These are phyloP conservation scores for Caloenas nicobarica DNA, from an alignment of 2,113 vertebrate species.

Conservation along the genomic window DNA sequence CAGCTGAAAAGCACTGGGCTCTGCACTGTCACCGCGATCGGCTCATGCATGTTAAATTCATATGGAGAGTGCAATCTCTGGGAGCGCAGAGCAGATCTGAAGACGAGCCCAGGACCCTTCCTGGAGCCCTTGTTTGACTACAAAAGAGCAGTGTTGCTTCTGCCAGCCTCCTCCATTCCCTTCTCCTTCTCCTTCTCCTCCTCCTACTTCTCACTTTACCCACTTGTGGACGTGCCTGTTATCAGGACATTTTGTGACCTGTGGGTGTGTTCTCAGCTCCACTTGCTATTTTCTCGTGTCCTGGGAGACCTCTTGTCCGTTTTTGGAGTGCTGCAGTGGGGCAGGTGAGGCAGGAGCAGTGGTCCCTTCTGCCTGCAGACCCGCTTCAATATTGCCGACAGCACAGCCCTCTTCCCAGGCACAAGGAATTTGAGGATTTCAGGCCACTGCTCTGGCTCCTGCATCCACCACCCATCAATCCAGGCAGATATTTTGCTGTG, in stretches of 20 bases:
- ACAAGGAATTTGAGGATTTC: background rate
- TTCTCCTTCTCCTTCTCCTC: background rate
- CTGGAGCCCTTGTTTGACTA: background rate
- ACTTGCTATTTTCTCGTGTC: background rate
- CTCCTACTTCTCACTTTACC: background rate
- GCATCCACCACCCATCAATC: background rate
- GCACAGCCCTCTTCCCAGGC: background rate
- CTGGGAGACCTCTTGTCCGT: background rate
- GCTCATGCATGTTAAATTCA: background rate
- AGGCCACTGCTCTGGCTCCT: background rate
- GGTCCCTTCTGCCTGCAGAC: background rate
- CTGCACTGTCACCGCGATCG: background rate
- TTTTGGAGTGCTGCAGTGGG: background rate
- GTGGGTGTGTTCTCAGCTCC: background rate
- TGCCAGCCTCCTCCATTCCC: background rate
- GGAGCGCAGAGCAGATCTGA: background rate
- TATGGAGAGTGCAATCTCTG: background rate
- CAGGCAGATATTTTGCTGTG: fast-evolving
- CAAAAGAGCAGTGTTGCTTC: background rate
- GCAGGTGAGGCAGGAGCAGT: background rate
- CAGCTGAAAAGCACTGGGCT: background rate
- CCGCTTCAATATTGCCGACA: background rate
- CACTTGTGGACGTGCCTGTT: background rate
- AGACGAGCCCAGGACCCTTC: background rate
- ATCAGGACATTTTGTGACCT: background rate